Conservation (phyloP, 2,888 invertebrate genomes). For the Dicyrtomina minuta region DNA sequence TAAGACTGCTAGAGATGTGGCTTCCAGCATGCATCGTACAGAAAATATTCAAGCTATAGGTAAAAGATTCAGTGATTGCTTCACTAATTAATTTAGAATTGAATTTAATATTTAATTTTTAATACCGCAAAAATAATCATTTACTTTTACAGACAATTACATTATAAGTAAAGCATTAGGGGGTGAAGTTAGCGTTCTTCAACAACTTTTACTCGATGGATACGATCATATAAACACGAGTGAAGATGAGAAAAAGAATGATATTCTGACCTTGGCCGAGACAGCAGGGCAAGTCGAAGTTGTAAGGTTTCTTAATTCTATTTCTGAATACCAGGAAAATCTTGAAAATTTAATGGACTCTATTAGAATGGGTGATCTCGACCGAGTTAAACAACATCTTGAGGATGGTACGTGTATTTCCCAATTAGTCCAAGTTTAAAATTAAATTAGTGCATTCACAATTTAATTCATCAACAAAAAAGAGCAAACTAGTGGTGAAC, state of each 20-base stretch:
- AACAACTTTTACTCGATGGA: constrained; percentile 74
- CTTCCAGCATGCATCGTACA: constrained; percentile 72
- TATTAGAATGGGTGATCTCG: constrained; percentile 67
- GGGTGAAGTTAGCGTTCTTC: constrained; percentile 68
- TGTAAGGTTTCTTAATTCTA: constrained; percentile 68
- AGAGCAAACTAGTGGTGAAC: no score
- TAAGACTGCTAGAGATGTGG: constrained; percentile 81
- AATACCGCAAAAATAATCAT: no score
- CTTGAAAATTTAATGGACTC: constrained; percentile 76
- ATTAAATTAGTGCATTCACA: no score
- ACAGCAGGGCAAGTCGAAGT: constrained; percentile 70
- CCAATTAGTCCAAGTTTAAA: no score
- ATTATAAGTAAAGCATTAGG: constrained; percentile 29
- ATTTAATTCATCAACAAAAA: no score
- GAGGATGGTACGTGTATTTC: constrained; percentile 24
- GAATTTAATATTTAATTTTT: no score
- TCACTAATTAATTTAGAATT: no score
- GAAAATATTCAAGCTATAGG: constrained; percentile 82
- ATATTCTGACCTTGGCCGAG: constrained; percentile 70
- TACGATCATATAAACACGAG: constrained; percentile 78
- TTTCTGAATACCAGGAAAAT: constrained; percentile 73
- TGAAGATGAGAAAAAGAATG: constrained; percentile 65
- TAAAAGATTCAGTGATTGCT: no score
- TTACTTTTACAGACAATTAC: constrained; percentile 25
- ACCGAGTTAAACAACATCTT: constrained; percentile 60